phyloP scores from a whole-genome alignment of 2,797 vertebrate genomes.

The Knipowitschia caucasica region DNA sequence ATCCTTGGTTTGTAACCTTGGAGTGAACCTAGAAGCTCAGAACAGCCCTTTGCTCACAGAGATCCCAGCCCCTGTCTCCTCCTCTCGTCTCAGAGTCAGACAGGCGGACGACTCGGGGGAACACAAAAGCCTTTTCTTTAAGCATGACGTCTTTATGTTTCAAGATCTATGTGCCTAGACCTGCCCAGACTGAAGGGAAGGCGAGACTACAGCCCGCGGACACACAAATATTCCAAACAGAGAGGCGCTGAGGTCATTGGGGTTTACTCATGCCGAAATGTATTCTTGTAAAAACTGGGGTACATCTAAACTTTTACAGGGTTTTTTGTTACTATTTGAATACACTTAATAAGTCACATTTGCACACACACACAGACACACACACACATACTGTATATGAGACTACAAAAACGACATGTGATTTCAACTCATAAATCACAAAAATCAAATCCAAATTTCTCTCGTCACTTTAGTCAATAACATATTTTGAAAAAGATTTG shows the following conservation, averaged over 20 bases:
- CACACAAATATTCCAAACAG: background rate
- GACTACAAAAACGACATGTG: no score
- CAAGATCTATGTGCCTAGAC: background rate
- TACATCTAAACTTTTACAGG: no score
- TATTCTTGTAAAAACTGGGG: background rate
- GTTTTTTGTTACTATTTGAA: background rate
- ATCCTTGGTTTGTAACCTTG: no score
- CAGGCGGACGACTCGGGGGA: background rate
- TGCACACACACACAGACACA: no score
- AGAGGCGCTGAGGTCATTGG: background rate
- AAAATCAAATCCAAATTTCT: no score
- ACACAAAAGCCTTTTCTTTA: slow-evolving; percentile 3
- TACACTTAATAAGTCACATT: no score
- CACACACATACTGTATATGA: no score
- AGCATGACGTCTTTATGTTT: background rate
- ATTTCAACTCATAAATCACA: no score
- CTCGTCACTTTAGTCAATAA: no score
- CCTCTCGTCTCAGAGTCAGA: background rate
- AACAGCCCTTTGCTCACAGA: background rate
- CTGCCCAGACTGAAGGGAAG: background rate
- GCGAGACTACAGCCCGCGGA: background rate
- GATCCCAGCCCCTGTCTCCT: background rate
- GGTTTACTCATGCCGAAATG: background rate
- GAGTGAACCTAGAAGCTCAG: no score
- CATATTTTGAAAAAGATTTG: no score